Evolutionary conservation across 2,113 vertebrate genomes (phyloP), one percentile per base, ranked within the genome.

Genomic region (Aramus guarauna): DNA sequence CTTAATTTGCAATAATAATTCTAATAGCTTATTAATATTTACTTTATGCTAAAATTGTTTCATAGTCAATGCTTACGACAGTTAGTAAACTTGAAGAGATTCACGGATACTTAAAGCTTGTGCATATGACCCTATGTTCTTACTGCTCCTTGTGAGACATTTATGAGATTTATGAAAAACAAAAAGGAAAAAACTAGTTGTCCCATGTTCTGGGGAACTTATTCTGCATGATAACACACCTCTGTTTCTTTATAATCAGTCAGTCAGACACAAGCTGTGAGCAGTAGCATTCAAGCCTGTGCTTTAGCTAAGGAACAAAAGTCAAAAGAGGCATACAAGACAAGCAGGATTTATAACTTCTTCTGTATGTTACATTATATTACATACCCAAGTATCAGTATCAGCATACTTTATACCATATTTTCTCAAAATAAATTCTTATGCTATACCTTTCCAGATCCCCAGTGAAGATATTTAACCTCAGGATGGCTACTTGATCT

Each of bases 1-100:
- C 9, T 68, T 89, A 64, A 89, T 97, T 85, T 62, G 12, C 11
- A 89, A 27, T 36, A 92, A 73, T 67, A 56, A 63, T 63, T 76
- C 14, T 30, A 77, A 60, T 14, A 58, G 2, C 15, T 63, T 81
- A 36, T 52, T 84, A 79, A 75, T 92, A 89, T 78, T 85, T 95
- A 66, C 15, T 68, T 95, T 24, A 22, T 39, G 8, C 8, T 36
- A 43, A 67, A 30, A 1, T 55, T 50, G 19, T 86, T 90, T 15
- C 27, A 22, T 19, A 1, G 0, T 3, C 24, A 72, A 5, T n/a
- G 11, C 3, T 76, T 88, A 29, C 6, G 9, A 41, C 9, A 39
- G 19, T 43, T 26, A 50, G 17, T 50, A 74, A 83, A 73, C 8
- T 45, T 27, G 15, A 73, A 91, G 2, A 56, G 43, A 78, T 52